Conservation (phyloP, 30 jellyfish, hydroid and myxozoan species). For the Hydra vulgaris region DNA sequence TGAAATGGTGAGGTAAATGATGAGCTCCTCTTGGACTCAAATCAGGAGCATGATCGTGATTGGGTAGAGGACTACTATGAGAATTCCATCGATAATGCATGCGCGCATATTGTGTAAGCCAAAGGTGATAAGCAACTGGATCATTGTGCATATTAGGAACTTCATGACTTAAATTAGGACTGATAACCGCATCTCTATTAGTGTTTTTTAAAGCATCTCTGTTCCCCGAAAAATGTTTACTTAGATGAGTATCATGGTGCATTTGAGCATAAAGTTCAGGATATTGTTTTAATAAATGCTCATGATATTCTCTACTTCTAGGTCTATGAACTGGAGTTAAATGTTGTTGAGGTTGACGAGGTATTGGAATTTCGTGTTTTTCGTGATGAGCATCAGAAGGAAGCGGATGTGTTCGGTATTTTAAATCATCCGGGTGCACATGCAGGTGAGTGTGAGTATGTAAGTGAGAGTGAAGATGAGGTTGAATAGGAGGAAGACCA, state of each 20-base stretch:
- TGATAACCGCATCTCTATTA: conserved; percentile 71
- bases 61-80: background rate
- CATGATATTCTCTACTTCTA: conserved; percentile 29
- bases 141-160: conserved; percentile 40
- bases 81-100: conserved; percentile 41
- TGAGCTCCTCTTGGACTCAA: conserved; percentile 33
- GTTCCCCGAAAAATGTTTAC: conserved; percentile 1
- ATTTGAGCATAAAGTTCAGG: conserved; percentile 63
- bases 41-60: conserved; percentile 33
- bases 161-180: conserved; percentile 81
- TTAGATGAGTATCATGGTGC: conserved; percentile 69
- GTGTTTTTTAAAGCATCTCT: conserved; percentile 1
- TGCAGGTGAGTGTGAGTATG: conserved; percentile 98
- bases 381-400: conserved; percentile 13
- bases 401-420: conserved; percentile 12
- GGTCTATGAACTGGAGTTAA: conserved; percentile 23
- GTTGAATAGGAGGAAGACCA: conserved; percentile 67
- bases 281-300: conserved; percentile 41
- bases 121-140: conserved; percentile 73
- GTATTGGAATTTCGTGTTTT: conserved; percentile 40
- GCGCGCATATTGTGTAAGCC: conserved; percentile 67
- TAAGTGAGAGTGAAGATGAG: conserved; percentile 90
- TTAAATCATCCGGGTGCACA: conserved; percentile 58
- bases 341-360: conserved; percentile 24
- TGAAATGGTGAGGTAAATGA: conserved; percentile 12